Evolutionary conservation across 2,888 invertebrate genomes (phyloP), one percentile per base, ranked within the genome.

Genomic region (Hoplodrina blanda): DNA sequence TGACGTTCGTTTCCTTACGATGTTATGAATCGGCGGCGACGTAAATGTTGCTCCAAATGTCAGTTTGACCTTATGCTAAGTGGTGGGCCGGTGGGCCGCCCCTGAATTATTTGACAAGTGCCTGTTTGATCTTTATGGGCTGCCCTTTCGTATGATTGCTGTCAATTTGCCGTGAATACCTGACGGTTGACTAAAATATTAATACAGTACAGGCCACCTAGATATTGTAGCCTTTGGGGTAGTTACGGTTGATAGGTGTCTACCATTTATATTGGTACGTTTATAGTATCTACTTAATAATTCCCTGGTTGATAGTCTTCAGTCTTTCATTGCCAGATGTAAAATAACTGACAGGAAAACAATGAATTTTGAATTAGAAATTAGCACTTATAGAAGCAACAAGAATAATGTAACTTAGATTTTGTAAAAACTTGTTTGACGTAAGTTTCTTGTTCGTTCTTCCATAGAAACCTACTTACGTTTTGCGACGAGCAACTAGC

Each of bases 1-100:
- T 94, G 94, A 90, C 91, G 87, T 85, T 76, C 76, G 76, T 85
- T 89, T 84, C 86, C 87, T 84, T 84, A 86, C 87, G 86, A 87
- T 85, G 73, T 90, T 91, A 91, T 91, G 91, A 91, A 91, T 90
- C 80, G 88, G 85, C 88, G 85, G 91, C 83, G 88, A 86, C 89
- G 87, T 93, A 91, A 94, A 94, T 93, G 93, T 90, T 92, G 89
- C 90, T 91, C 85, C 89, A 95, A 96, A 95, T 96, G 95, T 91
- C 96, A 96, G 94, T 92, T 94, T 95, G 95, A 95, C 96, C 96
- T 96, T 95, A 95, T 93, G 94, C 88, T 94, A 94, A 95, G 91
- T 89, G 91, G 86, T 41, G 64, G 83, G 84, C 87, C 84, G 83
- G 84, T n/a, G 62, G 82, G 84, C 87, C 86, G 83, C 89, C 89